Evolutionary conservation across 1,140 invertebrate species (phyloP), one percentile per base, ranked within the genome.

Genomic region (Macrobrachium nipponense): DNA sequence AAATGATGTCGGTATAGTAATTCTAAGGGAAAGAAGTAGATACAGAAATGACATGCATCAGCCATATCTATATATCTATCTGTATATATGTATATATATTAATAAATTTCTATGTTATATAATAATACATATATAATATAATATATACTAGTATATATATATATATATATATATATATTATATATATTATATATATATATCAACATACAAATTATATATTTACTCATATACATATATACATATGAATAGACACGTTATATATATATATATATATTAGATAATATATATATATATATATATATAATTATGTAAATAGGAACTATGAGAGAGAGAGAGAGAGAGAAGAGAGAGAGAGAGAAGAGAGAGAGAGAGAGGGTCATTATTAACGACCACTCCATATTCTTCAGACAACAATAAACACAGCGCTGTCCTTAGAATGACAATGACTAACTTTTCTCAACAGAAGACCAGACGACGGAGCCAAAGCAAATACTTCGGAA

Each of bases 261-360:
- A 51, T 51, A 51, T 51, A 51, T 51, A 27, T 27, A 70, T 70
- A 70, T 23, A 27, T 23, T n/a, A n/a, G n/a, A n/a, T n/a, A n/a
- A 18, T 17, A 27, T 23, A 70, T 23, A 70, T 70, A 70, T 27
- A 70, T 70, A 70, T 70, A 70, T 70, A 70, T 27, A 51, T 51
- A 51, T 51, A 43, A 10, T 14, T 20, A 36, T 36, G 11, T 17
- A 73, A 7, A 36, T 17, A 36, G 36, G 14, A 6, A 36, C 7
- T 20, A 36, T 7, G 70, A 73, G 36, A 36, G 20, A 17, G 36
- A 36, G 36, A 61, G 27, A 36, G 20, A 73, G 17, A 20, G 36
- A 76, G 73, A 76, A 76, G 73, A 76, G 73, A 76, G 73, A 78
- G 44, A 78, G 76, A 78, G 76, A 60, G 76, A 78, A 78, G 76